Evolutionary conservation across 2,797 vertebrate species (phyloP), one percentile per base, ranked within the genome.

Genomic region (Ctenosaura bakeri): DNA sequence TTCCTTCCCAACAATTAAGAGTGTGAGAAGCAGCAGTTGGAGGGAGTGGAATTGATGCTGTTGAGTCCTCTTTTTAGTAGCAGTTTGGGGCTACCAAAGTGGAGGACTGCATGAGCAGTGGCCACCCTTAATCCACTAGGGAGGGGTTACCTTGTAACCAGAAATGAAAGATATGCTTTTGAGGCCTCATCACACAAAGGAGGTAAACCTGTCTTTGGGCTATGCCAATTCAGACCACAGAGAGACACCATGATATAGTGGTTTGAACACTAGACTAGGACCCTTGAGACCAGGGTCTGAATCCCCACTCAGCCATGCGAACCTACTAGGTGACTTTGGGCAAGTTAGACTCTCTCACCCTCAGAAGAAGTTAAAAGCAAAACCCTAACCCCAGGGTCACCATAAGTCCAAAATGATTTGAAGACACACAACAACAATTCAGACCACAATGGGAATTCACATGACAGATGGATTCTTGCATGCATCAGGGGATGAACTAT

Each of bases 1-100:
- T 83, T 92, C 86, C 86, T 91, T 94, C 87, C 85, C 1, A 0
- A 54, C 0, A 26, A 85, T 82, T 35, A 90, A 86, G 85, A 86
- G 0, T 29, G n/a, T n/a, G 46, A 81, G 29, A 81, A 35, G 16
- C 38, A 52, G 54, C 29, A 50, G 16, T 4, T 38, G 24, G 13
- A 54, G 69, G 29, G 26, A 62, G 38, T 16, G 26, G 26, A 24
- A 13, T 18, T 42, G 35, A 78, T n/a, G 3, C n/a, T 69, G 50
- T 6, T 46, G n/a, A 42, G 9, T 38, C 42, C 56, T 84, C 2
- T 46, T 83, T 46, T 59, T n/a, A 26, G 35, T 83, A 14, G 26
- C 6, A 42, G 26, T 12, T 16, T 56, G 79, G 52, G 35, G 32
- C 18, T 14, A 29, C 1, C 24, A 62, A 62, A n/a, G 35, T 4